Conservation (phyloP, 2,797 vertebrate genomes). For the Pempheris klunzingeri region DNA sequence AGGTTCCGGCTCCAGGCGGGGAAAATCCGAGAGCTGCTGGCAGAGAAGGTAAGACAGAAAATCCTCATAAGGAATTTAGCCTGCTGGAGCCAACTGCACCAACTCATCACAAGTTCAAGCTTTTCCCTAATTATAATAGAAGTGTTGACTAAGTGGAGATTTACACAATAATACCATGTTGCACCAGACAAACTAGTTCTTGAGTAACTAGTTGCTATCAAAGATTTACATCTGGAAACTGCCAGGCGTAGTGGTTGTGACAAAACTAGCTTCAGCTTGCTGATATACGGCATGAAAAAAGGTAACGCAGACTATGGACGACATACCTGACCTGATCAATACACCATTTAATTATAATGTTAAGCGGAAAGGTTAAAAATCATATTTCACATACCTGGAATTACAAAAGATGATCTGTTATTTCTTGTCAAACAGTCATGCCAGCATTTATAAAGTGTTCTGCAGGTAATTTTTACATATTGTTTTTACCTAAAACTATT, state of each 20-base stretch:
- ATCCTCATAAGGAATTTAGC: constrained; percentile 1
- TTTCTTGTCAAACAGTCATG: too few species aligned
- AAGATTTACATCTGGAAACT: background rate
- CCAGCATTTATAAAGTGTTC: background rate
- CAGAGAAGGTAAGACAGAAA: constrained; percentile 90
- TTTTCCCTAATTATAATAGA: background rate
- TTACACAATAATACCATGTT: background rate
- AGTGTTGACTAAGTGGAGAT: background rate
- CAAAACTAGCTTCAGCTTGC: background rate
- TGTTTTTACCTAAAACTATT: background rate
- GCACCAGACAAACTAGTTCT: background rate
- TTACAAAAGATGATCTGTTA: too few species aligned
- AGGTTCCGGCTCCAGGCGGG: constrained; percentile 94
- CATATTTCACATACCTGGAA: background rate
- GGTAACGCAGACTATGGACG: background rate
- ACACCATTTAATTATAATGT: background rate
- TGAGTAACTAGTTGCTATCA: too few species aligned
- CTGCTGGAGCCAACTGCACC: background rate
- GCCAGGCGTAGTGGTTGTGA: background rate
- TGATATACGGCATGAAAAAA: background rate
- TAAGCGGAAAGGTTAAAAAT: background rate
- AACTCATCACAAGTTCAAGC: background rate
- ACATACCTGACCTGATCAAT: background rate
- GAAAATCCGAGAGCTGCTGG: constrained; percentile 94
- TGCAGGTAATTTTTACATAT: background rate